phyloP scores from a whole-genome alignment of 1,140 invertebrate genomes.

The Caenorhabditis elegans region DNA sequence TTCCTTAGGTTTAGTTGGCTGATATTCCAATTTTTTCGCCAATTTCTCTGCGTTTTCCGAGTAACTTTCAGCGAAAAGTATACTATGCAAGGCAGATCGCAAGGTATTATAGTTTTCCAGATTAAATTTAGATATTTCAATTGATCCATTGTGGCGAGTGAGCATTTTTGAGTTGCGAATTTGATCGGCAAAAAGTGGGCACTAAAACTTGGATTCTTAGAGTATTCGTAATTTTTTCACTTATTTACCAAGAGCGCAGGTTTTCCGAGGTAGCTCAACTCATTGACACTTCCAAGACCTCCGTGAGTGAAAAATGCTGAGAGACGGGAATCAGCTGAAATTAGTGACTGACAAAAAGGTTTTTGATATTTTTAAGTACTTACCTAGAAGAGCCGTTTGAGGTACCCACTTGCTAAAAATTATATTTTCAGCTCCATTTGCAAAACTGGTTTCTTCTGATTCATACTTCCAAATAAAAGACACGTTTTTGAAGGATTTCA shows the following conservation, averaged over 20 bases:
- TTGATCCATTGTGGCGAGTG: slow-evolving; percentile 37
- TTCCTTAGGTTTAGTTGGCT: neutral
- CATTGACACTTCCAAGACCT: slow-evolving; percentile 53
- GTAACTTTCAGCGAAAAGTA: slow-evolving; percentile 35
- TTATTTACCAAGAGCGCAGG: slow-evolving; percentile 51
- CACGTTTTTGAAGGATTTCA: slow-evolving; percentile 23
- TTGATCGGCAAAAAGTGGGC: slow-evolving; percentile 59
- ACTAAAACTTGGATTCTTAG: no score
- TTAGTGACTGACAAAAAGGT: neutral
- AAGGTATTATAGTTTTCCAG: slow-evolving; percentile 17
- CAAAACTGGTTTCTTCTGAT: slow-evolving; percentile 27
- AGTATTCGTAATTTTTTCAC: no score
- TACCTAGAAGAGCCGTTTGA: slow-evolving; percentile 38
- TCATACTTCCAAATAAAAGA: slow-evolving; percentile 55
- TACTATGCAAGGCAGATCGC: neutral
- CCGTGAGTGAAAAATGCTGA: slow-evolving; percentile 56
- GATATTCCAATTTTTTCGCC: neutral
- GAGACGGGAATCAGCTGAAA: slow-evolving; percentile 49
- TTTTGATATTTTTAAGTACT: neutral
- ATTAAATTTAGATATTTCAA: slow-evolving; percentile 40
- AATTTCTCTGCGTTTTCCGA: neutral
- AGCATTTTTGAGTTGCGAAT: slow-evolving; percentile 47
- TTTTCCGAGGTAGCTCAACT: slow-evolving; percentile 51
- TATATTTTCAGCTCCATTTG: slow-evolving; percentile 20
- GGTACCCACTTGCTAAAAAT: slow-evolving; percentile 43